Percentiles rank a stretch among this genome's conserved stretches.
Evolutionary conservation across 1,140 invertebrate genomes (phyloP).

Genomic region (Papilio polyxenes): DNA sequence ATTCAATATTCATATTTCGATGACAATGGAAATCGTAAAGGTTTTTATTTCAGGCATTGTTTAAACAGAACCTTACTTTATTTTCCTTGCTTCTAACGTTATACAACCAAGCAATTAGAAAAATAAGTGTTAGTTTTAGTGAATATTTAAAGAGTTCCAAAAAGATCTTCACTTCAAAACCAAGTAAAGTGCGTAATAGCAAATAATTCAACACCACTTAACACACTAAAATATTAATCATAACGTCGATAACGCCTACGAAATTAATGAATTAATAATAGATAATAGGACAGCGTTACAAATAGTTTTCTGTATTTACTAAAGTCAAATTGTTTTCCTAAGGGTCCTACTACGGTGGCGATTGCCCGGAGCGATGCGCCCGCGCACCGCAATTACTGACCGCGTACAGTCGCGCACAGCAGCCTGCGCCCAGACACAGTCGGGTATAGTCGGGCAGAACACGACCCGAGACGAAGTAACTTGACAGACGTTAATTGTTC

Average conservation of each 20-base stretch:
- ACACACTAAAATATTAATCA: slow-evolving; percentile 39
- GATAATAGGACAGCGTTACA: slow-evolving; percentile 51
- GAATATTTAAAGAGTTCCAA: too few relatives aligned
- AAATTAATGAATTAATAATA: slow-evolving; percentile 44
- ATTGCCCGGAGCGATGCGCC: slow-evolving; percentile 50
- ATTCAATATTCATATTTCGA: neutral
- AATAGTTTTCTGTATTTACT: slow-evolving; percentile 53
- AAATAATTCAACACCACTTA: neutral
- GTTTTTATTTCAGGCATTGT: neutral
- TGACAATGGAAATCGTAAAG: neutral
- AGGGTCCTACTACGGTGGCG: slow-evolving; percentile 47
- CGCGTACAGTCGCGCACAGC: slow-evolving; percentile 17
- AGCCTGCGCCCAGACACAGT: slow-evolving; percentile 42
- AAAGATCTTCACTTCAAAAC: neutral
- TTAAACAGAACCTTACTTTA: too few relatives aligned
- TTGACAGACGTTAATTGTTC: slow-evolving; percentile 66
- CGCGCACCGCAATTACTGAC: slow-evolving; percentile 51
- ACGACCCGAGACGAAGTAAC: slow-evolving; percentile 46
- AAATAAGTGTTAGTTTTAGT: too few relatives aligned
- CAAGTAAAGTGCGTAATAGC: neutral
- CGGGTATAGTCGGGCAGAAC: slow-evolving; percentile 38
- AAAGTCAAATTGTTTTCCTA: slow-evolving; percentile 53
- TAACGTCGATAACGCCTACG: slow-evolving; percentile 39
- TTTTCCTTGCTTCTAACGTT: too few relatives aligned
- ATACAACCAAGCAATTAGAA: too few relatives aligned